Conservation (phyloP, 2,797 vertebrate genomes). For the Phalloptychus januarius region DNA sequence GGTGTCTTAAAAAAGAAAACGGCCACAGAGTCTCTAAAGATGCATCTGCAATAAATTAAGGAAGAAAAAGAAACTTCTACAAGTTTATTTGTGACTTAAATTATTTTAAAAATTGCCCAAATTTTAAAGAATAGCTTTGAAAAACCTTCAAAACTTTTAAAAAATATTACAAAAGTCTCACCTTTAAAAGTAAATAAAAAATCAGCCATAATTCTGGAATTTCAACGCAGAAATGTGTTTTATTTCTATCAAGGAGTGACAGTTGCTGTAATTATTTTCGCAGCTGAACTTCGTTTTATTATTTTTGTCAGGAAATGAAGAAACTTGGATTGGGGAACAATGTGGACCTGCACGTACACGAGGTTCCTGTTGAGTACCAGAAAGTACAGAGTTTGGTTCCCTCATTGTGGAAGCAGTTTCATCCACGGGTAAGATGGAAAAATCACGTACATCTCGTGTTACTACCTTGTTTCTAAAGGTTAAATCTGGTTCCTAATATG, state of each 20-base stretch:
- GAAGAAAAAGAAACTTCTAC: not conserved
- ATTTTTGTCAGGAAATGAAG: slow-evolving; percentile 86
- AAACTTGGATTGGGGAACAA: slow-evolving; percentile 89
- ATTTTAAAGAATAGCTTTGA: not conserved
- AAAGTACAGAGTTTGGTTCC: slow-evolving; percentile 91
- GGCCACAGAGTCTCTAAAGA: not conserved
- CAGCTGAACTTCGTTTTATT: not conserved
- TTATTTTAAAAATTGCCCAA: not conserved
- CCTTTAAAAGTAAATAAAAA: not conserved
- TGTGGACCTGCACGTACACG: slow-evolving; percentile 88
- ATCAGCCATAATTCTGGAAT: not conserved
- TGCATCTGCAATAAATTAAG: not conserved
- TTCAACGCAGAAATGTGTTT: not conserved
- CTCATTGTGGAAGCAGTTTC: slow-evolving; percentile 91
- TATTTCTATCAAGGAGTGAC: not conserved
- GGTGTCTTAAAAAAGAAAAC: not conserved
- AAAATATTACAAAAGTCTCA: not conserved
- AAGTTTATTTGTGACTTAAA: not conserved
- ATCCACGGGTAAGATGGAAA: slow-evolving; percentile 84
- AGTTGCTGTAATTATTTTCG: not conserved
- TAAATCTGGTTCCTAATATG: not conserved
- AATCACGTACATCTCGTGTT: not conserved
- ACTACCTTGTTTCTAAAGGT: not conserved
- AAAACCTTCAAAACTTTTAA: not conserved
- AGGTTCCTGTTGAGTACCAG: slow-evolving; percentile 95